Evolutionary conservation across 2,888 invertebrate genomes (phyloP).

Genomic region (Dexiosoma caninum): DNA sequence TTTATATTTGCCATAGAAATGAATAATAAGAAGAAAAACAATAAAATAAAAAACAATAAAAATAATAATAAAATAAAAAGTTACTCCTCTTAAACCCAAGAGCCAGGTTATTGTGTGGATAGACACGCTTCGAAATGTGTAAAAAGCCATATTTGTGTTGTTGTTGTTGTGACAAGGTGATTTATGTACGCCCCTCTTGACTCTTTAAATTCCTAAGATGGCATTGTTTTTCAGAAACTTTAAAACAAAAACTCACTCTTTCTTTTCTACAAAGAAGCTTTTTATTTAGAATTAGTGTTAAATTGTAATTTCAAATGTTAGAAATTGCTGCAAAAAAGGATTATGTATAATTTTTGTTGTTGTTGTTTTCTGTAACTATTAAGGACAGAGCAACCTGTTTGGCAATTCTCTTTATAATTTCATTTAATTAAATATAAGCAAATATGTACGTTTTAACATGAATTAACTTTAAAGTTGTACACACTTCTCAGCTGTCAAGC

Average conservation of each 20-base stretch:
- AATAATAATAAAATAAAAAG: slow-evolving; percentile 4
- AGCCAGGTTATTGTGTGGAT: background rate
- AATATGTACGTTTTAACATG: background rate
- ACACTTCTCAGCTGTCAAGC: background rate
- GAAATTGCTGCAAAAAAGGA: background rate
- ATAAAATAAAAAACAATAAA: background rate
- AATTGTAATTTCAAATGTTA: background rate
- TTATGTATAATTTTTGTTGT: too few species aligned
- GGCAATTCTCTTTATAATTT: background rate
- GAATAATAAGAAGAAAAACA: background rate
- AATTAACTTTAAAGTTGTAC: background rate
- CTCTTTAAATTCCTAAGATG: slow-evolving; percentile 3
- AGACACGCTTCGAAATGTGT: background rate
- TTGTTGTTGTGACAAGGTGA: slow-evolving; percentile 26
- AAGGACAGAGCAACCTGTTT: slow-evolving; percentile 28
- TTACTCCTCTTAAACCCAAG: slow-evolving; percentile 18
- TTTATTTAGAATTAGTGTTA: slow-evolving; percentile 36
- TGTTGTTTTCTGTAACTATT: slow-evolving; percentile 13
- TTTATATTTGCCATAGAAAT: slow-evolving; percentile 32
- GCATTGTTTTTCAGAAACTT: background rate
- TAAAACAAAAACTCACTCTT: background rate
- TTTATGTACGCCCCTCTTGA: background rate
- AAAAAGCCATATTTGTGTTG: slow-evolving; percentile 18
- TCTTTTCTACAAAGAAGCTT: too few species aligned
- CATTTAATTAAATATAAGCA: background rate